Evolutionary conservation across 2,797 vertebrate genomes (phyloP).

Genomic region (Taeniopygia guttata): DNA sequence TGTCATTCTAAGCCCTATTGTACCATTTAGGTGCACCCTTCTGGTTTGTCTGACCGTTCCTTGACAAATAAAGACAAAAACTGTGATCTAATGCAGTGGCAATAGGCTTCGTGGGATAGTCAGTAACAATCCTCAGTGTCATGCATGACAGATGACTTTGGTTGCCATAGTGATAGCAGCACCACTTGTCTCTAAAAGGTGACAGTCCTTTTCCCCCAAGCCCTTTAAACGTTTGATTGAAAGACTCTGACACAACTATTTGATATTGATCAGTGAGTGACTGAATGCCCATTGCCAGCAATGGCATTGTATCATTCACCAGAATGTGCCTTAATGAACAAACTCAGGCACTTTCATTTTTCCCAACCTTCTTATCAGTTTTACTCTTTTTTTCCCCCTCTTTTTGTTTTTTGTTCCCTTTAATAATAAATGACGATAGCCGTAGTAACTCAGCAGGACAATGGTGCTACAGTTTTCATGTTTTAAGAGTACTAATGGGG

Average conservation of each 20-base stretch:
- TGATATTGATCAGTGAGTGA: constrained; percentile 25
- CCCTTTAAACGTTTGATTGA: constrained; percentile 33
- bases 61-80: constrained; percentile 8
- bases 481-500: neutral
- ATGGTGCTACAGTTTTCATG: neutral
- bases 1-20: neutral
- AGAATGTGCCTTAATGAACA: neutral
- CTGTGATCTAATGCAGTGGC: neutral
- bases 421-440: neutral
- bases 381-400: rapidly evolving
- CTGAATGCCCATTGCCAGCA: neutral
- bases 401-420: neutral
- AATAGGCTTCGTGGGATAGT: neutral
- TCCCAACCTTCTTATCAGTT: neutral
- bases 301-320: neutral
- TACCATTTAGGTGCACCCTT: neutral
- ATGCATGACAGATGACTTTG: neutral
- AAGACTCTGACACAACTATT: neutral
- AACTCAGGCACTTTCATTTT: neutral
- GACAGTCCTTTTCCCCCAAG: neutral
- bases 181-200: neutral
- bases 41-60: neutral
- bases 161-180: neutral
- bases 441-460: neutral
- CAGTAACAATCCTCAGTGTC: neutral